Evolutionary conservation across 2,797 vertebrate genomes (phyloP), one percentile per base, ranked within the genome.

Genomic region (Sebastes matsubarae): DNA sequence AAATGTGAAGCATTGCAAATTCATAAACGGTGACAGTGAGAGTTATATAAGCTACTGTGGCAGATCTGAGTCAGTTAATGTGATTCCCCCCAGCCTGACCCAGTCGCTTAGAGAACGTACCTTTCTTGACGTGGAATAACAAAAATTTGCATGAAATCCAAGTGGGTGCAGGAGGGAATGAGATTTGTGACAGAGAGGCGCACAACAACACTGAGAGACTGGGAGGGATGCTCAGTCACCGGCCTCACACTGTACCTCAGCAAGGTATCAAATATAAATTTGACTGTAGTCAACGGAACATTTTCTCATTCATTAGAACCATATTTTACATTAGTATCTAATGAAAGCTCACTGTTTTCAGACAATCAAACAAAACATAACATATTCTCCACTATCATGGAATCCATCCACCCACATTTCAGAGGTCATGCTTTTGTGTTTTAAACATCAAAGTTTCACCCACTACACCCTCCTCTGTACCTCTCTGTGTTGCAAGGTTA

Each of bases 71-170:
- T 87, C 66, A 63, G 65, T 84, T 87, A 87, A 90, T 89, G 77
- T 83, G 84, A 83, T 88, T 90, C 85, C 72, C 72, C 67, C 54
- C 68, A 72, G 75, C 72, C 80, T 81, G 75, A 85, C 87, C 81
- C 81, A 70, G 79, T 71, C 81, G 68, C 77, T 88, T 82, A 83
- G 72, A 68, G 68, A 85, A 76, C 61, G n/a, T 70, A 86, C 89
- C 72, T 85, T 86, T 90, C 78, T 88, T 88, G 75, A 84, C 8
- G 52, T 73, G 72, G 58, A 87, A 87, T 87, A 87, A 92, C 82
- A 87, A 70, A 80, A 82, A 88, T 87, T 75, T 88, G 87, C 86
- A 86, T 87, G 61, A 91, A 87, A 90, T 80, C 78, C 86, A 89
- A 83, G 87, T 83, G 63, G 79, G 68, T 75, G 79, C 69, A 75